These are phyloP conservation scores for Novumbra hubbsi DNA, from an alignment of 2,797 vertebrate species.

Conservation along the genomic window DNA sequence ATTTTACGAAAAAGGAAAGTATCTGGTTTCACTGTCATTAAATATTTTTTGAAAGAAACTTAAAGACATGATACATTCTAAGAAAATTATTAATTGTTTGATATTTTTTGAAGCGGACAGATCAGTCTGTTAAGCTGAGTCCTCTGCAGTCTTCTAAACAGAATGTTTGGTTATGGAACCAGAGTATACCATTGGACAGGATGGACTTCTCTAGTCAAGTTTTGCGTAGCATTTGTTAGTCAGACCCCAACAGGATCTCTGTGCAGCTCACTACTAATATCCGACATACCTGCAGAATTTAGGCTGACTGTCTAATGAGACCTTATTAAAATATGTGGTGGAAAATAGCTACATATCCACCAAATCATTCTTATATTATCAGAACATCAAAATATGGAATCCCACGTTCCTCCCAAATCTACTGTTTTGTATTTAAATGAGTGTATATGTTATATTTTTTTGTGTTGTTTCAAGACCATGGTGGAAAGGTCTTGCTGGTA, in stretches of 20 bases:
- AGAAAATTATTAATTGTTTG: not conserved
- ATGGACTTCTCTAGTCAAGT: conserved; percentile 53
- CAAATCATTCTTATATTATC: conserved; percentile 26
- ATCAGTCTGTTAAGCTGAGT: not conserved
- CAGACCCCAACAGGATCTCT: conserved; percentile 34
- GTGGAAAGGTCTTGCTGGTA: not conserved
- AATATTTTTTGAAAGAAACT: conserved; percentile 5
- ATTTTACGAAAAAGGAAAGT: too few relatives aligned
- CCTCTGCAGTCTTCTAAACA: conserved; percentile 12
- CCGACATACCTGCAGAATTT: conserved; percentile 50
- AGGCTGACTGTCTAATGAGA: conserved; percentile 57
- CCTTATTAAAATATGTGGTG: conserved; percentile 67
- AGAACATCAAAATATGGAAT: conserved; percentile 40
- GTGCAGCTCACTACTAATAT: conserved; percentile 35
- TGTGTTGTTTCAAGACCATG: not conserved
- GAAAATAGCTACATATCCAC: conserved; percentile 37
- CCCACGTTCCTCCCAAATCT: conserved; percentile 9
- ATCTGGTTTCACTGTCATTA: not conserved
- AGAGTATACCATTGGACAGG: conserved; percentile 22
- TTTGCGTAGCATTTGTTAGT: conserved; percentile 53
- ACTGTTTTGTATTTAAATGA: conserved; percentile 9
- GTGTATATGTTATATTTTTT: not conserved
- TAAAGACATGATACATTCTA: not conserved
- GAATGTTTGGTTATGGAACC: conserved; percentile 26
- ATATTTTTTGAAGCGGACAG: conserved; percentile 2